Percentiles rank a stretch among this genome's conserved stretches.
These are phyloP conservation scores for Leucozona laternaria DNA, from an alignment of 2,888 invertebrate genomes.

Conservation along the genomic window DNA sequence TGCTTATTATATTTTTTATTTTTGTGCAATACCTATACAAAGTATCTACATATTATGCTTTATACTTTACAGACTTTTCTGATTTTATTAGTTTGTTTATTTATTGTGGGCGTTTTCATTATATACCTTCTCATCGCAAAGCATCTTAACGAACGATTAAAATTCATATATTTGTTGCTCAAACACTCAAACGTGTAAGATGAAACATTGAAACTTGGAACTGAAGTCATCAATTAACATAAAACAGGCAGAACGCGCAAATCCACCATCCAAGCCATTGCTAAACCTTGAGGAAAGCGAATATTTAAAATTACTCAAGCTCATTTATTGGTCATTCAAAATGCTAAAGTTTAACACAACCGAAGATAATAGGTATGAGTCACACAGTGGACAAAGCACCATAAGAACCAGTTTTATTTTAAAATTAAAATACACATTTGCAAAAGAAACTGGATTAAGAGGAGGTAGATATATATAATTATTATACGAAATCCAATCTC, in stretches of 20 bases:
- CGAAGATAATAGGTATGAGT: conserved; percentile 37
- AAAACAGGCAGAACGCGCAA: conserved; percentile 27
- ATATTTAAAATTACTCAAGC: conserved; percentile 30
- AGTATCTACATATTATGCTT: no score
- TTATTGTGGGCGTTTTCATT: conserved; percentile 13
- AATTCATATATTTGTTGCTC: neutral
- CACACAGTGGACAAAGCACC: conserved; percentile 42
- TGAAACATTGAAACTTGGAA: neutral
- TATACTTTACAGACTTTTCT: no score
- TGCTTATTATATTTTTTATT: no score
- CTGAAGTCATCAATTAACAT: conserved; percentile 62
- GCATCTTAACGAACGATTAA: neutral
- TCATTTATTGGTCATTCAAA: conserved; percentile 35
- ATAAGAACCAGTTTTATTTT: conserved; percentile 50
- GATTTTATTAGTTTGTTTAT: neutral
- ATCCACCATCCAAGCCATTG: conserved; percentile 4
- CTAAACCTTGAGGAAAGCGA: conserved; percentile 39
- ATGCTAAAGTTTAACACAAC: conserved; percentile 39
- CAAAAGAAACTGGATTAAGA: conserved; percentile 28
- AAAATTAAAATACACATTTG: neutral
- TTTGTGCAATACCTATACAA: no score
- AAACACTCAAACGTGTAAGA: neutral
- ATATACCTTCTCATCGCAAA: neutral
- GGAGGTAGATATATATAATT: neutral
- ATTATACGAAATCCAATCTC: no score